Evolutionary conservation across 2,113 vertebrate species (phyloP).

Genomic region (Vulpes lagopus): DNA sequence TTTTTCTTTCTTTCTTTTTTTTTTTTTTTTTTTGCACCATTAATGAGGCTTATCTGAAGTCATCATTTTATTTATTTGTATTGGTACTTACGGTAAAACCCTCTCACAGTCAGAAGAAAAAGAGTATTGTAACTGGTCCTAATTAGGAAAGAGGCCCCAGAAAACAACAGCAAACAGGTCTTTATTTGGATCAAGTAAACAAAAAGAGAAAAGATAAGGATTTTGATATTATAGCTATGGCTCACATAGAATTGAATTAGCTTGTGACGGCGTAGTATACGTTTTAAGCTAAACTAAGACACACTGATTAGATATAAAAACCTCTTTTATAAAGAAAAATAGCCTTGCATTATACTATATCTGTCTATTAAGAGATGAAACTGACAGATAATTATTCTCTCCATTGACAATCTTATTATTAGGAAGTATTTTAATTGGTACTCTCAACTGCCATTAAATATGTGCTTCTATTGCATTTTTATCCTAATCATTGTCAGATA

Average conservation of each 20-base stretch:
- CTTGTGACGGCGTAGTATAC: background rate
- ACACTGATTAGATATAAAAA: background rate
- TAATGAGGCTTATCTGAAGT: background rate
- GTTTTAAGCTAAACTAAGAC: background rate
- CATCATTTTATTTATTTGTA: background rate
- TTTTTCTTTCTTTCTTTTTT: background rate
- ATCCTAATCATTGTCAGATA: background rate
- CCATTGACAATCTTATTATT: background rate
- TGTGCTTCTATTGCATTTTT: constrained; percentile 8
- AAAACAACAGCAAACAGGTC: background rate
- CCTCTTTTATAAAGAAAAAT: constrained; percentile 15
- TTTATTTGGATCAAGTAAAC: background rate
- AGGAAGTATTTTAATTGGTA: constrained; percentile 25
- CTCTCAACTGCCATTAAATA: background rate
- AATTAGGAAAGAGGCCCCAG: background rate
- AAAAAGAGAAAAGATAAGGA: background rate
- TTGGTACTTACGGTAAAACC: background rate
- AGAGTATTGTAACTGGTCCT: background rate
- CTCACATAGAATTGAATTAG: background rate
- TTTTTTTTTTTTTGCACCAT: background rate
- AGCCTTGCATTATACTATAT: background rate
- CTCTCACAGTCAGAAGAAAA: background rate
- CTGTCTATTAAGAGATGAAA: constrained; percentile 43
- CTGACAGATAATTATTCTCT: constrained; percentile 36
- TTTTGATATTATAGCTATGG: background rate